phyloP scores from a whole-genome alignment of 1,140 invertebrate species.

The Coptotermes formosanus region DNA sequence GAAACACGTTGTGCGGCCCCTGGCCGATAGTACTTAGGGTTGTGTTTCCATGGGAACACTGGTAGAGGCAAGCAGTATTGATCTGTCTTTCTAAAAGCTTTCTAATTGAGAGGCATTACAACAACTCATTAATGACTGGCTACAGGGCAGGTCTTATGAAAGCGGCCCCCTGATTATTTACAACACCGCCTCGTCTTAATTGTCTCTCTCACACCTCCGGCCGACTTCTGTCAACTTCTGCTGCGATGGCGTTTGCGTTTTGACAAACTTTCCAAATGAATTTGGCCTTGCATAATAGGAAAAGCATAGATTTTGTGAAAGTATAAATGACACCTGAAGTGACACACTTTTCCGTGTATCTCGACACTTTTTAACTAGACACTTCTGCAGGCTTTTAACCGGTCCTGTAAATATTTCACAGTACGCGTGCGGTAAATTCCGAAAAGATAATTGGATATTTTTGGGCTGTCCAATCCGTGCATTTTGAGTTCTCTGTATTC shows the following conservation, averaged over 20 bases:
- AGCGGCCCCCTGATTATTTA: neutral
- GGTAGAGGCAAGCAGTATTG: neutral
- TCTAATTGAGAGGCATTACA: constrained; percentile 1
- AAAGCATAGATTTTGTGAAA: neutral
- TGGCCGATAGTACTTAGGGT: neutral
- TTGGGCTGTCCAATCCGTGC: no score
- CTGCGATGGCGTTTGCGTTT: neutral
- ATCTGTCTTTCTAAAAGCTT: neutral
- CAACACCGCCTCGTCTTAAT: neutral
- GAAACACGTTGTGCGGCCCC: neutral
- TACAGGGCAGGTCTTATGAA: neutral
- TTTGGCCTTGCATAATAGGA: neutral
- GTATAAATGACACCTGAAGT: neutral
- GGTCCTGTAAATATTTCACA: neutral
- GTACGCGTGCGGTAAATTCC: no score
- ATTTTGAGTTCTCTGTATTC: no score
- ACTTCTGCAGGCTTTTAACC: neutral
- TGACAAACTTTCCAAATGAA: neutral
- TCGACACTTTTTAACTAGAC: neutral
- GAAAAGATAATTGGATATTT: no score
- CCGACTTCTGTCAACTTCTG: neutral
- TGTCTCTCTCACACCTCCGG: neutral
- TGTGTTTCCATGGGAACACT: neutral
- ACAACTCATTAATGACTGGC: neutral
- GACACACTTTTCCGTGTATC: neutral